Evolutionary conservation across 2,797 vertebrate species (phyloP).

Genomic region (Amphiprion clarkii): DNA sequence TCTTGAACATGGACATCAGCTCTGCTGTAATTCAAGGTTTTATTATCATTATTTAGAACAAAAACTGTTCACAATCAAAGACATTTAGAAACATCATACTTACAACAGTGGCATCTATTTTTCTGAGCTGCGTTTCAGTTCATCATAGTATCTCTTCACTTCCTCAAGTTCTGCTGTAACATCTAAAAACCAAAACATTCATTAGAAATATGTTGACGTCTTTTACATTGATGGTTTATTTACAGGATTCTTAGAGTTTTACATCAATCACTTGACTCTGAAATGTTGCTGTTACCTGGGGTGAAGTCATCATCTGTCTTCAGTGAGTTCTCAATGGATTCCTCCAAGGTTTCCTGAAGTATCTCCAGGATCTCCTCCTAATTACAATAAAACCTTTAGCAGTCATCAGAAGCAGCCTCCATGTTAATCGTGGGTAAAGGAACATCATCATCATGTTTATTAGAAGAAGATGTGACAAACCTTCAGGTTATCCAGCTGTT

Average conservation of each 20-base stretch:
- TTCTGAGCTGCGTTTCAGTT: not conserved
- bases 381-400: slow-evolving; percentile 7
- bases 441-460: too few relatives aligned
- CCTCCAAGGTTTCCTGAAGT: not conserved
- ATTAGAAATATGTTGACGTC: too few relatives aligned
- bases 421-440: too few relatives aligned
- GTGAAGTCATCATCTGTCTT: not conserved
- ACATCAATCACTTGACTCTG: too few relatives aligned
- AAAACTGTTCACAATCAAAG: too few relatives aligned
- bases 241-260: not conserved
- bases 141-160: not conserved
- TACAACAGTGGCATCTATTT: not conserved
- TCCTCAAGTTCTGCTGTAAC: not conserved
- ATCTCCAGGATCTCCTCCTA: slow-evolving; percentile 1
- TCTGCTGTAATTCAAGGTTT: too few relatives aligned
- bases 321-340: slow-evolving; percentile 45
- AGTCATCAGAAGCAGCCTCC: too few relatives aligned
- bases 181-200: slow-evolving; percentile 3
- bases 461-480: slow-evolving; percentile 31
- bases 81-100: too few relatives aligned
- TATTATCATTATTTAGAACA: too few relatives aligned
- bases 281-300: slow-evolving; percentile 44
- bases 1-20: too few relatives aligned
- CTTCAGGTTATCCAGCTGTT: not conserved
- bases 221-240: not conserved